phyloP scores from a whole-genome alignment of 2,113 vertebrate genomes.

The Choloepus hoffmanni region DNA sequence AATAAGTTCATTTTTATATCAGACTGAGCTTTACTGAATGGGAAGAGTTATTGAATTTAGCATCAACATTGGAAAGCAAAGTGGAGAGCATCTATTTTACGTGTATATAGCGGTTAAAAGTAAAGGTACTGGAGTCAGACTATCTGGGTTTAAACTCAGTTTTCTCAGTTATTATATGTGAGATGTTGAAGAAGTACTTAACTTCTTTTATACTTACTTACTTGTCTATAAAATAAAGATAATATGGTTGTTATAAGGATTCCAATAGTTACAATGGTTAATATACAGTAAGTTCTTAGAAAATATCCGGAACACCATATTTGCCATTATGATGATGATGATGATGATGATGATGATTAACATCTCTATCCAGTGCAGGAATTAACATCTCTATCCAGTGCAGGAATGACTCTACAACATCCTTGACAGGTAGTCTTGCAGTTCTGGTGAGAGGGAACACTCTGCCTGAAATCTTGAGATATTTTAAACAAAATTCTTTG shows the following conservation, averaged over 20 bases:
- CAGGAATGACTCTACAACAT: not conserved
- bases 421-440: not conserved
- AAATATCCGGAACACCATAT: not conserved
- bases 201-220: conserved; percentile 3
- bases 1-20: not conserved
- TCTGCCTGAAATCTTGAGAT: not conserved
- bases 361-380: not conserved
- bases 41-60: not conserved
- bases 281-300: not conserved
- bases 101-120: not conserved
- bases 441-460: not conserved
- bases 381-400: not conserved
- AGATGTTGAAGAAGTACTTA: not conserved
- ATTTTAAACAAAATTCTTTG: not conserved
- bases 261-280: not conserved
- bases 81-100: not conserved
- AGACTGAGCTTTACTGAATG: not conserved
- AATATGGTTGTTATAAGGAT: not conserved
- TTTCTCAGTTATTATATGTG: not conserved
- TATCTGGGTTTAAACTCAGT: not conserved
- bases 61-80: not conserved
- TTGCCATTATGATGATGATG: not conserved
- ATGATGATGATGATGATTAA: not conserved
- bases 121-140: not conserved
- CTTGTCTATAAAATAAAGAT: not conserved